A percentile compares a stretch with the other conserved stretches of the same genome.
Conservation (phyloP, 2,113 vertebrate genomes). For the Lepisosteus osseus region DNA sequence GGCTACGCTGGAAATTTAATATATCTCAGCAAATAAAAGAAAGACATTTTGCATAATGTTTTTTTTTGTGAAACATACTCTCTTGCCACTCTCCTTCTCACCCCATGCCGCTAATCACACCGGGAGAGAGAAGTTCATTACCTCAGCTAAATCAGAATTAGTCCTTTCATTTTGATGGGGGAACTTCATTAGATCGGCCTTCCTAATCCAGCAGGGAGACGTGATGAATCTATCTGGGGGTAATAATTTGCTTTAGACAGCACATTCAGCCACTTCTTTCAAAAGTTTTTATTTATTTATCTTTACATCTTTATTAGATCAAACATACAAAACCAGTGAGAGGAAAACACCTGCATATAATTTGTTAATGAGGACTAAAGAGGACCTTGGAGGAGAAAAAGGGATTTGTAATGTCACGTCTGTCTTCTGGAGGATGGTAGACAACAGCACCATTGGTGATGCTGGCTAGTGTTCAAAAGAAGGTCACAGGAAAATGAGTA, state of each 20-base stretch:
- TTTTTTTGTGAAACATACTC: slow-evolving; percentile 58
- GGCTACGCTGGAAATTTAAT: slow-evolving; percentile 97
- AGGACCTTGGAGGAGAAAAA: background rate
- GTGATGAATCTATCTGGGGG: slow-evolving; percentile 95
- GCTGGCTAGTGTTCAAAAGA: background rate
- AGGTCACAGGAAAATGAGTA: background rate
- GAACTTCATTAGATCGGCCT: slow-evolving; percentile 99
- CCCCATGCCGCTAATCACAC: slow-evolving; percentile 96
- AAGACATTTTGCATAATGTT: slow-evolving; percentile 98
- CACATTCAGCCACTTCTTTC: slow-evolving; percentile 86
- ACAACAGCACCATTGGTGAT: background rate
- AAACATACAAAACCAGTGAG: slow-evolving; percentile 30
- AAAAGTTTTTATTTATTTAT: slow-evolving; percentile 69
- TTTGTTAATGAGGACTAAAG: slow-evolving; percentile 54
- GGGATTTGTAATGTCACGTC: slow-evolving; percentile 7
- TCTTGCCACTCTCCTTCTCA: slow-evolving; percentile 82
- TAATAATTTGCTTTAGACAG: slow-evolving; percentile 91
- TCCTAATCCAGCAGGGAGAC: slow-evolving; percentile 96
- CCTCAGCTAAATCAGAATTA: slow-evolving; percentile 99
- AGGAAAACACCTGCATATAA: slow-evolving; percentile 68
- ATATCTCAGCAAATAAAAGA: slow-evolving; percentile 96
- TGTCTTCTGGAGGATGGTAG: background rate
- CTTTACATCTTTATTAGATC: slow-evolving; percentile 78
- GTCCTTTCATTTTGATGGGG: slow-evolving; percentile 98
- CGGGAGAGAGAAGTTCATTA: slow-evolving; percentile 99